Evolutionary conservation across 2,113 vertebrate genomes (phyloP), one percentile per base, ranked within the genome.

Genomic region (Anoplopoma fimbria): DNA sequence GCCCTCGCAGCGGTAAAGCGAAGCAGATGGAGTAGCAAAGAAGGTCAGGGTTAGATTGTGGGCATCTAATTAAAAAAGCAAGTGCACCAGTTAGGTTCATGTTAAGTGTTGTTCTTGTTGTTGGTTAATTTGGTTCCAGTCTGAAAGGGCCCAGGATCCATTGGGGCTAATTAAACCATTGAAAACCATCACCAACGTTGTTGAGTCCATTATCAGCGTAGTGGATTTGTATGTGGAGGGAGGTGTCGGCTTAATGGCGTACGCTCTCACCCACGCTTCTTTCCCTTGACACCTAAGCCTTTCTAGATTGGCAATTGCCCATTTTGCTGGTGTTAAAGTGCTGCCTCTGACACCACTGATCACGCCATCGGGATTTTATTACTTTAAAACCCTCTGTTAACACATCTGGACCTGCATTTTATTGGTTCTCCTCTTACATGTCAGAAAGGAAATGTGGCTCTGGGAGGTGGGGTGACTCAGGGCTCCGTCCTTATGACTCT

Each of bases 261-360:
- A 73, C 58, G 45, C 67, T 60, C n/a, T 42, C 53, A 45, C 29
- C 47, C 53, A 33, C 33, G 9, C 25, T 60, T 77, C 68, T 68
- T 74, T 73, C 53, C 69, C n/a, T 53, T 45, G 42, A 53, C 62
- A 78, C 69, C 40, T 53, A 67, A 62, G 82, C 53, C 69, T 6
- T 29, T 55, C 42, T 17, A 33, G 15, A 23, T n/a, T 61, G 75
- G 53, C 53, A 33, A 25, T 9, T 42, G 33, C 9, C 53, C 40
- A 62, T 73, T 38, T 53, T 51, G 19, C 58, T 71, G 27, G 42
- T 34, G 65, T 70, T 67, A n/a, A 31, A 58, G 33, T 23, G n/a
- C 9, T 58, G 60, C 60, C 49, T 72, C 67, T 31, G 68, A 49
- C 68, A 23, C 75, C 51, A 4, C 29, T 61, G 31, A 60, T 60